Base-by-base conservation (phyloP, 1,140 invertebrate genomes). In the Drosophila baimaii region DNA sequence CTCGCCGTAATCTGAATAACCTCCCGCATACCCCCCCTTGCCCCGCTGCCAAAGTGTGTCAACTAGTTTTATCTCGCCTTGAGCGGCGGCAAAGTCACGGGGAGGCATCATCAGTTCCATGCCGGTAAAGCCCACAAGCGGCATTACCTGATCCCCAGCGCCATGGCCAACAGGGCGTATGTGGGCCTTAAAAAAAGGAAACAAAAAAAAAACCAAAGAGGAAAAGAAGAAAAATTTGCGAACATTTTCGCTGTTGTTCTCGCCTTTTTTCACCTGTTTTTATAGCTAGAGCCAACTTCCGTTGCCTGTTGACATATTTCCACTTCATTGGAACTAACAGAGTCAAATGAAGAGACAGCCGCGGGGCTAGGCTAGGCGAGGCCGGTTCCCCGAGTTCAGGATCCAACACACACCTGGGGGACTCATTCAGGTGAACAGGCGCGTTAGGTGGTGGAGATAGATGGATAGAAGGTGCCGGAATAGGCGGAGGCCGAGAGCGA, bases 281-380 rank as follows among this genome's bases (percentile, higher is more conserved):
- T 61, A 56, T 77, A 56, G 83, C 65, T 61, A 66, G 46, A 61
- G 83, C 83, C 83, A 88, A 86, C 84, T 86, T 86, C 79, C 84
- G 83, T 68, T 86, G 82, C 83, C 78, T 88, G 84, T 89, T 88
- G 84, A 88, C 84, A 88, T 89, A 88, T 88, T 88, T 88, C 84
- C 84, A 88, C 84, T 84, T 88, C 84, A 88, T 89, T 88, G 81
- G 65, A 78, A 84, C 57, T 71, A 76, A 81, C 79, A 78, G 64
- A 78, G 84, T 81, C 77, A 88, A 88, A 88, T 89, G 83, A 89
- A 83, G 76, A 88, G 86, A 69, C 72, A 88, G 79, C 76, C 83
- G 68, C 70, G 29, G 59, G 77, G 54, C 72, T 47, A 49, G 54
- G 35, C 70, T 44, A 64, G 49, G 65, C 29, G 57, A 47, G 15